Evolutionary conservation across 2,797 vertebrate genomes (phyloP).

Genomic region (Scomberomorus guttatus): DNA sequence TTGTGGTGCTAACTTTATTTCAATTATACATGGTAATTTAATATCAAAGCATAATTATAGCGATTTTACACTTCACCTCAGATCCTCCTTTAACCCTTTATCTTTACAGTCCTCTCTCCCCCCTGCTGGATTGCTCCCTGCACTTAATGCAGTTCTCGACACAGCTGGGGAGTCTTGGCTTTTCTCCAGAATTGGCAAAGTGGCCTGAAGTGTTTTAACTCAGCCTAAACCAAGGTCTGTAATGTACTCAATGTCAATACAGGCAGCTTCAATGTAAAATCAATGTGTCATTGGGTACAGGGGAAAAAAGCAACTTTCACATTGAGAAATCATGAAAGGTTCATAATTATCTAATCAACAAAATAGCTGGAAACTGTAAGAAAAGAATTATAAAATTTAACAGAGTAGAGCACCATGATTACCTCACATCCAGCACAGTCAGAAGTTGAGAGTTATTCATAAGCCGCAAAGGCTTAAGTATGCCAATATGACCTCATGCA

Average conservation of each 20-base stretch:
- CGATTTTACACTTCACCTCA: slow-evolving; percentile 61
- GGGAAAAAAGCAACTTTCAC: not conserved
- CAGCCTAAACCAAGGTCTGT: not conserved
- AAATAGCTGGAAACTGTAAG: not conserved
- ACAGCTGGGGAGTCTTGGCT: slow-evolving; percentile 45
- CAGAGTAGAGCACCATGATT: slow-evolving; percentile 2
- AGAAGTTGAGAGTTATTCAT: not conserved
- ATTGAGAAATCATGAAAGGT: slow-evolving; percentile 14
- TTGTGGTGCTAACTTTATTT: slow-evolving; percentile 46
- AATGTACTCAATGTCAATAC: slow-evolving; percentile 24
- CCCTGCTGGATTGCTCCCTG: slow-evolving; percentile 5
- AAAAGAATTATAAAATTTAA: slow-evolving; percentile 5
- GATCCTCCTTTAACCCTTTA: slow-evolving; percentile 15
- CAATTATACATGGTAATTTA: slow-evolving; percentile 65
- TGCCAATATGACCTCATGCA: not conserved
- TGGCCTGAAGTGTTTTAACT: slow-evolving; percentile 33
- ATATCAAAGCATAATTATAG: slow-evolving; percentile 62
- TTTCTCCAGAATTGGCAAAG: slow-evolving; percentile 27
- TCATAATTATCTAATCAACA: slow-evolving; percentile 32
- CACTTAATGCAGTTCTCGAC: slow-evolving; percentile 29
- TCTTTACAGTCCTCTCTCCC: not conserved
- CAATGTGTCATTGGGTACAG: not conserved
- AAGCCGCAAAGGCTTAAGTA: not conserved
- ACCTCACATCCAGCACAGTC: not conserved
- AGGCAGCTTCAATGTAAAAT: not conserved